Percentiles rank a stretch among this genome's conserved stretches.
Evolutionary conservation across 2,797 vertebrate species (phyloP).

Genomic region (Alectoris magna): DNA sequence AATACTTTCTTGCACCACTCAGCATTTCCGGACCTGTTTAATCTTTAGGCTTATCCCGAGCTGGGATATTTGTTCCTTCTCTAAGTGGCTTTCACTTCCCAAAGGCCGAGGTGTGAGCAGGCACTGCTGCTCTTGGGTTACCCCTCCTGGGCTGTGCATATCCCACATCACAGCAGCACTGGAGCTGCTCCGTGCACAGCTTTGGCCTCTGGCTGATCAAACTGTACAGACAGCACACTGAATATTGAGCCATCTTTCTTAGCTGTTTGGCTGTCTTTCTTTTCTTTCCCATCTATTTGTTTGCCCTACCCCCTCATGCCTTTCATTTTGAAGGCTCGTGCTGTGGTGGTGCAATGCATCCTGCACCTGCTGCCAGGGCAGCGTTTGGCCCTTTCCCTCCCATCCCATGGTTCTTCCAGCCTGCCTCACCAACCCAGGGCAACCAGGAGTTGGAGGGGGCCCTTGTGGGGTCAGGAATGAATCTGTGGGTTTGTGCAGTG

Average conservation of each 20-base stretch:
- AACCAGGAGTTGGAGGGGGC: no score
- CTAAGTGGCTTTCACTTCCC: slow-evolving; percentile 8
- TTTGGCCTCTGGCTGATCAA: not conserved
- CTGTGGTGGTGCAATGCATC: not conserved
- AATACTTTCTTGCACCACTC: slow-evolving; percentile 11
- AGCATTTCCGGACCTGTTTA: slow-evolving; percentile 15
- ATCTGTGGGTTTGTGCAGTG: not conserved
- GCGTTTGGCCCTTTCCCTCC: not conserved
- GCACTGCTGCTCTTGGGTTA: not conserved
- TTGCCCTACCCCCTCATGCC: no score
- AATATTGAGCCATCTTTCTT: not conserved
- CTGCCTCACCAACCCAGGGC: not conserved
- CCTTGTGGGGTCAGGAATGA: not conserved
- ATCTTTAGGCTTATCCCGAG: slow-evolving; percentile 15
- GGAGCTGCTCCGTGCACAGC: not conserved
- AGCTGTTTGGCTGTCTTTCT: not conserved
- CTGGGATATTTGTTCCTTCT: not conserved
- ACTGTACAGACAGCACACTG: not conserved
- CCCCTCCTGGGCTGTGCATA: not conserved
- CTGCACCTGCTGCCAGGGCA: slow-evolving; percentile 50
- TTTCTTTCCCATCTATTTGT: not conserved
- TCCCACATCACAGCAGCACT: not conserved
- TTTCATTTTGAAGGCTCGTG: not conserved
- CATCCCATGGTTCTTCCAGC: not conserved
- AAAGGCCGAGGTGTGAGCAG: not conserved